Conservation (phyloP, 2,113 vertebrate species). For the Campylorhamphus procurvoides region DNA sequence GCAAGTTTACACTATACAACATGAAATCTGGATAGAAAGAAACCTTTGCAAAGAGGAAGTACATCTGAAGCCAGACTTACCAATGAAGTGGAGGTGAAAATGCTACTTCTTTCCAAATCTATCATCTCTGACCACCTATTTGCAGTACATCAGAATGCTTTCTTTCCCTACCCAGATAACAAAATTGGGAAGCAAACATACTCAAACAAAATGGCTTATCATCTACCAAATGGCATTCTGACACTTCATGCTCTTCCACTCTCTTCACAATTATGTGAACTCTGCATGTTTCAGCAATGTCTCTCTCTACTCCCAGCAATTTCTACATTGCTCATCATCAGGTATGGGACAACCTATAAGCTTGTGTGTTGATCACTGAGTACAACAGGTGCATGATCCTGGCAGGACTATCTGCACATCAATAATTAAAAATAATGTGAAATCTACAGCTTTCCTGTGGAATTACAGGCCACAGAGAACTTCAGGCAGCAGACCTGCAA, state of each 20-base stretch:
- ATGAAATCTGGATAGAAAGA: background rate
- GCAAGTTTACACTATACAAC: background rate
- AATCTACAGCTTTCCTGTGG: background rate
- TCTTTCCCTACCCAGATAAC: background rate
- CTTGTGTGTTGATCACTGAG: fast-evolving
- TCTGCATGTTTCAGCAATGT: background rate
- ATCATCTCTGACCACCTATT: background rate
- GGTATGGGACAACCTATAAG: background rate
- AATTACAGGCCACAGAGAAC: background rate
- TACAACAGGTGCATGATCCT: background rate
- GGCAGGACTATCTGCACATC: background rate
- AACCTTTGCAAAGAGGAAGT: background rate
- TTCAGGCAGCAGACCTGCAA: background rate
- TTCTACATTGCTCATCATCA: background rate
- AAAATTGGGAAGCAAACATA: background rate
- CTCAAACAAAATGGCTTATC: background rate
- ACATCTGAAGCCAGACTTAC: background rate
- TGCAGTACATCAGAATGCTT: background rate
- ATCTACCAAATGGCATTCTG: background rate
- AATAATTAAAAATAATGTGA: background rate
- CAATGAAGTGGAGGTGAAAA: background rate
- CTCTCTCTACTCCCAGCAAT: background rate
- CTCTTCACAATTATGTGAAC: background rate
- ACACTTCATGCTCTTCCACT: background rate
- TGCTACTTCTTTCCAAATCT: background rate